Evolutionary conservation across 2,113 vertebrate species (phyloP), one percentile per base, ranked within the genome.

Genomic region (Chunga burmeisteri): DNA sequence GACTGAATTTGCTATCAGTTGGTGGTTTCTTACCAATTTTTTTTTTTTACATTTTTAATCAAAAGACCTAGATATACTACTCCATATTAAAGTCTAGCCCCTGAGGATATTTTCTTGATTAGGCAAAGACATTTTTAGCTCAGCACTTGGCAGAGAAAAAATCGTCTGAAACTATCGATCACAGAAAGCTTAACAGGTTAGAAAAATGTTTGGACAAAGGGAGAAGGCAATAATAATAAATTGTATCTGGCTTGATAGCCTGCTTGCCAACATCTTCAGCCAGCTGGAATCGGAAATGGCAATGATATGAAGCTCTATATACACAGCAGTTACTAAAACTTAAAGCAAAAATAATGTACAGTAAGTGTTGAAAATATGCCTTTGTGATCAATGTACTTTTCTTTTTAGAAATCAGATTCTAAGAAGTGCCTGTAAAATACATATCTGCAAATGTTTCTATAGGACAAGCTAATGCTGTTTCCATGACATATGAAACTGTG

Each of bases 171-270:
- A 16, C 40, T 23, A 89, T 96, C 3, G 8, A 95, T 95, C 96
- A 66, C 61, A 38, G 80, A 27, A 84, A 91, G 42, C 81, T 79
- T 72, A 70, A 8, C 92, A 91, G 72, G 92, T 94, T 84, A 94
- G 56, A 42, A 95, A 92, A 97, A 97, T 49, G 86, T 96, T 96
- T 97, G 86, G 86, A 92, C 44, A 72, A 61, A 84, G 77, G 86
- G 56, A 81, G 81, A 93, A 93, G 61, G 73, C 40, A 94, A 89
- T 23, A 68, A 89, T 83, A 95, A 93, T 72, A 88, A 83, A 89
- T 52, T 75, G 27, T 83, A 87, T 95, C 56, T 95, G 88, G 36
- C 21, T 30, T 81, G 77, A 97, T 93, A 89, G 78, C 73, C 80
- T 91, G 36, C 68, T 75, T 91, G 92, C 94, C 94, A 94, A 12